A percentile compares a stretch with the other conserved stretches of the same genome.
phyloP scores from a whole-genome alignment of 2,888 invertebrate species.

The Masnerella sp. region DNA sequence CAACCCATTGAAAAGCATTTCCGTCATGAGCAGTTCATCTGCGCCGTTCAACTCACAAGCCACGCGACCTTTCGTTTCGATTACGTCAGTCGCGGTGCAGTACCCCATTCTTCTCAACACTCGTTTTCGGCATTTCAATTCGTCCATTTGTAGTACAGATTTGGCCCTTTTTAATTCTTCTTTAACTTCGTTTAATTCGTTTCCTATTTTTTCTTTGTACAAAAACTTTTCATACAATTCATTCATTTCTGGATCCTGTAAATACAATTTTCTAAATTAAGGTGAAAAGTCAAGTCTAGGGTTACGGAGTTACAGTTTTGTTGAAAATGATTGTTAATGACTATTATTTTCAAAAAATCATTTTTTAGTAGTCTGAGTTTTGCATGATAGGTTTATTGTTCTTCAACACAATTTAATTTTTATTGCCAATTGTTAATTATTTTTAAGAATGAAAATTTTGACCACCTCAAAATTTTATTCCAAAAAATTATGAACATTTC shows the following conservation, averaged over 20 bases:
- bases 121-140: slow-evolving; percentile 95
- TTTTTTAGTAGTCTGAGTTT: no score
- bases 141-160: slow-evolving; percentile 97
- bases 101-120: slow-evolving; percentile 95
- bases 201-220: slow-evolving; percentile 83
- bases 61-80: slow-evolving; percentile 97
- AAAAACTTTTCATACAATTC: slow-evolving; percentile 87
- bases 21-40: slow-evolving; percentile 97
- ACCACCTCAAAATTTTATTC: no score
- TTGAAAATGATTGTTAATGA: no score
- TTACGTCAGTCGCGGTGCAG: slow-evolving; percentile 94
- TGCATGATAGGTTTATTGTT: no score
- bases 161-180: slow-evolving; percentile 90
- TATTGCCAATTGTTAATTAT: no score
- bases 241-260: slow-evolving; percentile 83
- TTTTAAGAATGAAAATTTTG: no score
- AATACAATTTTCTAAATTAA: no score
- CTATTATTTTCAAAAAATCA: no score
- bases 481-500: no score
- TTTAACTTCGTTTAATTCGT: slow-evolving; percentile 83
- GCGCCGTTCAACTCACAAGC: slow-evolving; percentile 99
- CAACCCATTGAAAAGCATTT: slow-evolving; percentile 98
- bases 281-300: no score
- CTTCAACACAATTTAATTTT: no score
- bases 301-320: no score